phyloP scores from a whole-genome alignment of 1,140 invertebrate genomes.

The Aphaenogaster ashmeadi region DNA sequence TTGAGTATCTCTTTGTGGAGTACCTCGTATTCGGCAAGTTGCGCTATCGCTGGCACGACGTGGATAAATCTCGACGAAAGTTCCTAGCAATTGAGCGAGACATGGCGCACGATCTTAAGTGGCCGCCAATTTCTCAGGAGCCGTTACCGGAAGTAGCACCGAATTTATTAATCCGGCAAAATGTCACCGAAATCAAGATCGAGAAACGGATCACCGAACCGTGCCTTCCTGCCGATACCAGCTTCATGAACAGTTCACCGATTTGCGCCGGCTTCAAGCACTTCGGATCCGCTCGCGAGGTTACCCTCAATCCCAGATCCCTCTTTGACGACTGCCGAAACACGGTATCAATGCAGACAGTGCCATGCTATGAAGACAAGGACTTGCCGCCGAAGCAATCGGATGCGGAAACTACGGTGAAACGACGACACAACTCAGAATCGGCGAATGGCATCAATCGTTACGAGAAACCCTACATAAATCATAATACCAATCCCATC shows the following conservation, averaged over 20 bases:
- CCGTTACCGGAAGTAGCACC: slow-evolving; percentile 82
- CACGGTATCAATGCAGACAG: slow-evolving; percentile 84
- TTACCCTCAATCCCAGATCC: slow-evolving; percentile 84
- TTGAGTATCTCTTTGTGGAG: slow-evolving; percentile 89
- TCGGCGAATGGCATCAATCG: slow-evolving; percentile 82
- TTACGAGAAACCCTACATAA: slow-evolving; percentile 73
- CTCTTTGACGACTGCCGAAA: slow-evolving; percentile 82
- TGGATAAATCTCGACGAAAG: slow-evolving; percentile 89
- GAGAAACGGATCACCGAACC: slow-evolving; percentile 81
- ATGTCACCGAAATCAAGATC: slow-evolving; percentile 85
- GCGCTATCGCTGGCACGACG: slow-evolving; percentile 87
- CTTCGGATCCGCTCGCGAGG: slow-evolving; percentile 84
- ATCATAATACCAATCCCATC: slow-evolving; percentile 82
- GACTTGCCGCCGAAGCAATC: slow-evolving; percentile 63
- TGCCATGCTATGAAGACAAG: slow-evolving; percentile 82
- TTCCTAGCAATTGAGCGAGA: slow-evolving; percentile 89
- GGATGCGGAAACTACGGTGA: slow-evolving; percentile 62
- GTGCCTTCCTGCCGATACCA: slow-evolving; percentile 61
- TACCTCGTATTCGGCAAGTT: slow-evolving; percentile 88
- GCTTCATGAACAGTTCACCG: slow-evolving; percentile 74
- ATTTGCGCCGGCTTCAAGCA: slow-evolving; percentile 66
- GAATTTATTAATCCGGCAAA: slow-evolving; percentile 82
- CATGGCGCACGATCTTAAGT: slow-evolving; percentile 87
- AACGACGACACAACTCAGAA: slow-evolving; percentile 84
- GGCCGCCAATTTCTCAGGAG: slow-evolving; percentile 88